Conservation (phyloP, 2,888 invertebrate species). For the Drosophila hawaiiensis region DNA sequence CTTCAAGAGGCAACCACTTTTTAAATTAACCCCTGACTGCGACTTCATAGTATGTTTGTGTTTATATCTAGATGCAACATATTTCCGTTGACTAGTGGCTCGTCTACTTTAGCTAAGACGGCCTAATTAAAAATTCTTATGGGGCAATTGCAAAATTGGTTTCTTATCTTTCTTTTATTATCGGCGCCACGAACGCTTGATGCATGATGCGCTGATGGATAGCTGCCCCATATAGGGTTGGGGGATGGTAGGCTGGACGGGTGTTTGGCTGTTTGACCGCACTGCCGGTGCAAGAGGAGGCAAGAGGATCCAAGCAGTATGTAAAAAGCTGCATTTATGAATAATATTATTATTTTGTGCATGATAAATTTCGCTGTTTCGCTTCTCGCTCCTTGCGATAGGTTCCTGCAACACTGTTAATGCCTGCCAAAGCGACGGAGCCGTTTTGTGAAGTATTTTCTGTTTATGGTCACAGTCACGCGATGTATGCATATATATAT, state of each 20-base stretch:
- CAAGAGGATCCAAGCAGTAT: constrained; percentile 21
- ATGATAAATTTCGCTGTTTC: constrained; percentile 76
- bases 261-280: constrained; percentile 35
- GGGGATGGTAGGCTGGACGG: constrained; percentile 7
- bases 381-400: constrained; percentile 49
- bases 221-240: constrained; percentile 53
- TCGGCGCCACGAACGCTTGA: constrained; percentile 74
- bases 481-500: constrained; percentile 43
- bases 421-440: constrained; percentile 77
- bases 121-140: constrained; percentile 82
- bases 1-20: constrained; percentile 41
- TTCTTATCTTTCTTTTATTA: constrained; percentile 82
- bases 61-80: constrained; percentile 53
- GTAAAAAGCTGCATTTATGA: constrained; percentile 76
- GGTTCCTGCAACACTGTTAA: constrained; percentile 63
- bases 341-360: constrained; percentile 79
- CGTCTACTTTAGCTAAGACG: constrained; percentile 33
- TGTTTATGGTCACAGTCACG: constrained; percentile 81
- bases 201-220: constrained; percentile 82
- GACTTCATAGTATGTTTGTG: not conserved
- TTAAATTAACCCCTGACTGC: not conserved
- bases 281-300: constrained; percentile 4
- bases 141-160: constrained; percentile 82
- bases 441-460: constrained; percentile 81
- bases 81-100: constrained; percentile 35